A percentile compares a stretch with the other conserved stretches of the same genome.
These are phyloP conservation scores for Apodemia duryi DNA, from an alignment of 2,888 invertebrate species.

Conservation along the genomic window DNA sequence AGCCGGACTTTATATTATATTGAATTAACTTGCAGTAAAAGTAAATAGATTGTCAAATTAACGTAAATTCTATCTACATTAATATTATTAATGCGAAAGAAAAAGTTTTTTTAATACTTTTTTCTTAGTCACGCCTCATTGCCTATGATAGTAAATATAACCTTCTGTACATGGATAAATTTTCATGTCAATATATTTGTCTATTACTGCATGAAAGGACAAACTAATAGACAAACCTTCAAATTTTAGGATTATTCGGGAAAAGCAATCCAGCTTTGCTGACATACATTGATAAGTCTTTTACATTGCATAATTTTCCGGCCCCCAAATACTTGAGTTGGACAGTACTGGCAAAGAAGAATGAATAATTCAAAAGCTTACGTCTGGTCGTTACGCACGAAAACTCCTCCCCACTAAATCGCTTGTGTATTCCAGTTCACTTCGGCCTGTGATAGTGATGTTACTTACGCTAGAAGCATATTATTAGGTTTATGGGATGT, in stretches of 20 bases:
- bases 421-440: not conserved
- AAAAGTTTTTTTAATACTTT: no score
- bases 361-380: constrained; percentile 29
- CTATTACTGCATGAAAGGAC: no score
- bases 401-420: not conserved
- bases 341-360: constrained; percentile 15
- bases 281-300: not conserved
- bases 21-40: not conserved
- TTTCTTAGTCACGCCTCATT: no score
- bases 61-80: no score
- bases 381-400: constrained; percentile 14
- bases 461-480: not conserved
- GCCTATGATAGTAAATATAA: no score
- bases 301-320: not conserved
- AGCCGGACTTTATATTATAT: not conserved
- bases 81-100: no score
- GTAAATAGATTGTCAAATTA: no score
- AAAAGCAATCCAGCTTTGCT: no score
- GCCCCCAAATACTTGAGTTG: constrained; percentile 15
- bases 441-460: not conserved
- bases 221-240: no score
- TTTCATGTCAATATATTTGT: no score
- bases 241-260: no score
- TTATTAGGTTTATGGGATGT: not conserved
- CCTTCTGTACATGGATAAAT: no score